Base-by-base conservation (phyloP, 2,888 invertebrate species). In the Tillus elongatus region DNA sequence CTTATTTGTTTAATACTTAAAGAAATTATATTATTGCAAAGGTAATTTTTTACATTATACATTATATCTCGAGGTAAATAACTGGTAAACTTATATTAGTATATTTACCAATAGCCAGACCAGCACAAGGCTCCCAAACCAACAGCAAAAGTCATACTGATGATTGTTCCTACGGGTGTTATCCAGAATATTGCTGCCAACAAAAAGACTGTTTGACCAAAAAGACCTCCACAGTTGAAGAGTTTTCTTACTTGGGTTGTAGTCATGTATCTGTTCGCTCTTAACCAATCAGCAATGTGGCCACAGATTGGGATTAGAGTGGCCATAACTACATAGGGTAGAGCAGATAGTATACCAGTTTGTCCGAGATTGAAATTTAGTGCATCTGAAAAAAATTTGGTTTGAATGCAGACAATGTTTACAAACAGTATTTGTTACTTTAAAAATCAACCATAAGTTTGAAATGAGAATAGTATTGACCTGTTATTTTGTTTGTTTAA, bases 101-200 rank as follows among this genome's bases (percentile, higher is more conserved):
- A n/a, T n/a, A n/a, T n/a, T n/a, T 64, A 82, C 82, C 82, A 79
- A 58, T 85, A 87, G 15, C 88, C 89, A 3, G 87, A 79, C 88
- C 88, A 89, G 1, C 88, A 86, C 6, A 19, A 19, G 6, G 6
- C 24, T 19, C 24, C 24, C 6, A 19, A 8, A n/a, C 24, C 24
- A n/a, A 19, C 24, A 19, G 24, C 24, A 6, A 19, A 19, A n/a
- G 24, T 19, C 9, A 19, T 8, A 19, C 24, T 8, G 24, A 19
- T 19, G 6, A 19, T 19, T 8, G 24, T 8, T 8, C 24, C 24
- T n/a, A 19, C 6, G 24, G 24, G 24, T 19, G 6, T n/a, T 19
- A n/a, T 8, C 9, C 6, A 19, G n/a, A 8, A 19, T 19, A n/a
- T n/a, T 6, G 24, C 24, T 19, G 6, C 24, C 9, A 19, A n/a